Evolutionary conservation across 2,888 invertebrate genomes (phyloP), one percentile per base, ranked within the genome.

Genomic region (Athalia cordata): DNA sequence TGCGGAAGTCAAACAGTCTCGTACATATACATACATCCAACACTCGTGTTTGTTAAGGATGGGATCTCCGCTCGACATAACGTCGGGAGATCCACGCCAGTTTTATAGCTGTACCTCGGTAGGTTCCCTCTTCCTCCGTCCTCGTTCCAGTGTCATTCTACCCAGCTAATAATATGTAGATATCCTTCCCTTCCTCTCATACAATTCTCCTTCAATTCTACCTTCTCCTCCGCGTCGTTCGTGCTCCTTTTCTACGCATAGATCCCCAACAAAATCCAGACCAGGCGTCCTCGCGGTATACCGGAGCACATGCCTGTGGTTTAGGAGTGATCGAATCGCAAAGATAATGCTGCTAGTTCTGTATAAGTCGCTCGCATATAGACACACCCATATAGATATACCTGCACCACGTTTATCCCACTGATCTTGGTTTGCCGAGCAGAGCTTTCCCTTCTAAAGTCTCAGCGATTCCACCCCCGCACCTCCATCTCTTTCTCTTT

Each of bases 251-350:
- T 8, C 55, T 11, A n/a, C 55, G n/a, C 55, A 55, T 55, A 55
- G 9, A 55, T 55, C 55, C 55, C 55, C n/a, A 55, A 55, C 55
- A 11, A 55, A 55, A 55, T 55, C 55, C 55, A 55, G 9, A 55
- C 55, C 8, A 55, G 55, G 3, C 55, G n/a, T 55, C n/a, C 29
- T 29, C 29, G 29, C 29, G 55, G 55, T n/a, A n/a, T 8, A 55
- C 55, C 55, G 55, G n/a, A 55, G 55, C 55, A 55, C 55, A 55
- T 55, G 55, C 55, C 55, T 55, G 55, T 55, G 55, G 55, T 55
- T 55, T 55, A 55, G 55, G 3, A 55, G 55, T 8, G 55, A 55
- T 55, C 55, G 55, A 55, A 55, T 4, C 4, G 55, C 55, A 55
- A 55, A 55, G 55, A 55, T 55, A 55, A 55, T 55, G n/a, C 55